phyloP scores from a whole-genome alignment of 2,888 invertebrate species.

The Diploptera punctata region DNA sequence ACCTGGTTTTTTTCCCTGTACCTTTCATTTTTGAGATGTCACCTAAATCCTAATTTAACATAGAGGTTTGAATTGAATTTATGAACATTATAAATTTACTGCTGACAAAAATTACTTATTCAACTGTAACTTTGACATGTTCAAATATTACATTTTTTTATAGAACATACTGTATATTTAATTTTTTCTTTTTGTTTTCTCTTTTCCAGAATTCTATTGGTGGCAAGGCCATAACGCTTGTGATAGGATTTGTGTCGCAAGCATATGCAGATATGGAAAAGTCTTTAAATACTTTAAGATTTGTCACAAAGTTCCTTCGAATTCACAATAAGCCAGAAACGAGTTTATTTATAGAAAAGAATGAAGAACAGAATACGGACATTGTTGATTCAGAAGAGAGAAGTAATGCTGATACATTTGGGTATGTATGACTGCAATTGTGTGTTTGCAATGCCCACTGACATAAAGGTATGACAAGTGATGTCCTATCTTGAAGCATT shows the following conservation, averaged over 20 bases:
- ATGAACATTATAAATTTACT: neutral
- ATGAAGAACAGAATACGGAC: constrained; percentile 35
- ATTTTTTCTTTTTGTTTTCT: constrained; percentile 43
- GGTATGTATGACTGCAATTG: too few species aligned
- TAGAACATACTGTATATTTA: neutral
- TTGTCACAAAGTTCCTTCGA: constrained; percentile 66
- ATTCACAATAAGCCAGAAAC: too few species aligned
- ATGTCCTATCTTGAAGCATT: too few species aligned
- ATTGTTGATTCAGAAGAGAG: constrained; percentile 42
- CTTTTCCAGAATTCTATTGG: constrained; percentile 76
- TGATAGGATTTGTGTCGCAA: constrained; percentile 76
- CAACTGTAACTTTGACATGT: neutral
- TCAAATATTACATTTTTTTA: neutral
- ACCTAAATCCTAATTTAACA: too few species aligned
- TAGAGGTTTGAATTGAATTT: too few species aligned
- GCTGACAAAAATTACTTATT: too few species aligned
- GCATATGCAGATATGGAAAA: constrained; percentile 71
- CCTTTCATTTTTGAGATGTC: too few species aligned
- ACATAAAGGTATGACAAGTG: too few species aligned
- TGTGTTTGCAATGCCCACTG: too few species aligned
- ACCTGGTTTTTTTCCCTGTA: too few species aligned
- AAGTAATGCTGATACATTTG: constrained; percentile 62
- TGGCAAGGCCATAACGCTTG: constrained; percentile 74
- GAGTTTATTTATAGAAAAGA: too few species aligned
- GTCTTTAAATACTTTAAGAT: constrained; percentile 71